A percentile compares a stretch with the other conserved stretches of the same genome.
These are phyloP conservation scores for Scarus forsteni DNA, from an alignment of 2,797 vertebrate genomes.

Conservation along the genomic window DNA sequence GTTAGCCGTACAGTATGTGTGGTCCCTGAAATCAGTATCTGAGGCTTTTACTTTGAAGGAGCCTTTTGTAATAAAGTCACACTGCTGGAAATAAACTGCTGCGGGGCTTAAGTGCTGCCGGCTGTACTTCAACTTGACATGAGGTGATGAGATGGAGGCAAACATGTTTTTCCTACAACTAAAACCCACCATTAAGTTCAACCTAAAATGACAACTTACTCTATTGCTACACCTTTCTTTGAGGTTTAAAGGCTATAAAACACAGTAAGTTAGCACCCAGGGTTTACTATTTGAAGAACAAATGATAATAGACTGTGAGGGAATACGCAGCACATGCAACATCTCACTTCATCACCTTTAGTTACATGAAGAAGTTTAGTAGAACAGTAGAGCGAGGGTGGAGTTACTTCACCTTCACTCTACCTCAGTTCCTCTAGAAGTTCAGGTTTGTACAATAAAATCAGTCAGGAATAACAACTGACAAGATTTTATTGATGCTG, in stretches of 20 bases:
- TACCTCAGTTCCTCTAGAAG: too few relatives aligned
- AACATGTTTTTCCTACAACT: neutral
- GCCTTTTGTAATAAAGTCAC: slow-evolving; percentile 50
- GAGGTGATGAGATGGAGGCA: slow-evolving; percentile 31
- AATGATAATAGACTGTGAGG: neutral
- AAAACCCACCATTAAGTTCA: slow-evolving; percentile 27
- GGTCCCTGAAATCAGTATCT: slow-evolving; percentile 52
- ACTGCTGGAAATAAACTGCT: slow-evolving; percentile 46
- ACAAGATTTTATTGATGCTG: too few relatives aligned
- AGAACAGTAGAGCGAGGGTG: too few relatives aligned
- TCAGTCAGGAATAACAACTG: too few relatives aligned
- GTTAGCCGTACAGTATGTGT: slow-evolving; percentile 65
- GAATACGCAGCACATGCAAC: neutral
- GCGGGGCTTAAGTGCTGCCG: slow-evolving; percentile 18
- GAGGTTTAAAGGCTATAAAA: slow-evolving; percentile 5
- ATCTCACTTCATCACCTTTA: neutral
- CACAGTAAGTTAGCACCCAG: neutral
- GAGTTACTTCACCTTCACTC: too few relatives aligned
- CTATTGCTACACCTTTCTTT: slow-evolving; percentile 6
- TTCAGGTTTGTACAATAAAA: too few relatives aligned
- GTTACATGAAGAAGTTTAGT: neutral
- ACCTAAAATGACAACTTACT: slow-evolving; percentile 26
- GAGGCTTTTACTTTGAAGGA: slow-evolving; percentile 27
- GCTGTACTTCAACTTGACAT: slow-evolving; percentile 28
- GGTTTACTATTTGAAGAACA: neutral